Base-by-base conservation (phyloP, 2,888 invertebrate species). In the Helleia helle region DNA sequence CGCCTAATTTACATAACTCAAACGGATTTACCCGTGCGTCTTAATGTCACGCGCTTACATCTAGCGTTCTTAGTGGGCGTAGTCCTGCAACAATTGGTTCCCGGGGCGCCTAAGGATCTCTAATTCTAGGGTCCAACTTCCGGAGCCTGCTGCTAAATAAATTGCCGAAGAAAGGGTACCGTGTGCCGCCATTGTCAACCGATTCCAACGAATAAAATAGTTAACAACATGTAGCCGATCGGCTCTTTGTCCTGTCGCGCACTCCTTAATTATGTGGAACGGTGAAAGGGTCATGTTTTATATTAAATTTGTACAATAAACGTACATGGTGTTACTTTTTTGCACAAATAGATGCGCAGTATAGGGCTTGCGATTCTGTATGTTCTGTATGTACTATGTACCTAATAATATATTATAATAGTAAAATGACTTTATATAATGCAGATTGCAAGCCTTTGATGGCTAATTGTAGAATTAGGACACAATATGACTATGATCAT, bases 211-310 rank as follows among this genome's bases (percentile, higher is more conserved):
- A 63, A 81, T 70, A 83, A 81, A 79, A 76, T 68, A 65, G 71
- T 73, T 75, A 71, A 69, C 69, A 74, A 72, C 65, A 63, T 75
- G 80, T 79, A 68, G 80, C 77, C 70, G 79, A 83, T 80, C 70
- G 70, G 56, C 63, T n/a, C 63, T 71, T 83, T 83, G 80, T 81
- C 51, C 63, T 54, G 62, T 67, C 53, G 71, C 74, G 71, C 70
- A 77, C 84, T 79, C 81, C 70, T 77, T 74, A 83, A 84, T 84
- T 84, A 84, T 77, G 62, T 73, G 62, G 74, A 79, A 79, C 76
- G 71, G 74, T 74, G 70, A 77, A 84, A 79, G 84, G 84, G 84
- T 83, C 83, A 83, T 72, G 77, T 81, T 83, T 81, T 83, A 79
- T 81, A 83, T 80, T 80, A 75, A 81, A 72, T 75, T 79, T 75